Conservation (phyloP, 2,888 invertebrate genomes). For the Bombylius major region DNA sequence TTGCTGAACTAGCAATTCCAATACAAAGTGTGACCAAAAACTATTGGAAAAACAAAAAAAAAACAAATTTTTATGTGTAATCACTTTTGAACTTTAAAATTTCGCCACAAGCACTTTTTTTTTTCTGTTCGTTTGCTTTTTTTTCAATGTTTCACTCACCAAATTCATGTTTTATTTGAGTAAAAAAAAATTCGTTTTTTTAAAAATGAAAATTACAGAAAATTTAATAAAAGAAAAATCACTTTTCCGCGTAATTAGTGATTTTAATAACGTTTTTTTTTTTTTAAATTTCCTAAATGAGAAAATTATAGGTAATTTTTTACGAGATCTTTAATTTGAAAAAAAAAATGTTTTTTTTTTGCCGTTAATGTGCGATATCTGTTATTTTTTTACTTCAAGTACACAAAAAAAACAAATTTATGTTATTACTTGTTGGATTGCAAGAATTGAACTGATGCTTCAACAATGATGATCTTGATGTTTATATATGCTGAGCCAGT, state of each 20-base stretch:
- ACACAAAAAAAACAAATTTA: neutral
- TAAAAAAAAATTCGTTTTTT: neutral
- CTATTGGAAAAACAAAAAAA: constrained; percentile 9
- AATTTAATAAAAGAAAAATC: too few species aligned
- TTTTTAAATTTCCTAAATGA: too few species aligned
- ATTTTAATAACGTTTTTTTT: too few species aligned
- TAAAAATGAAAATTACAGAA: neutral
- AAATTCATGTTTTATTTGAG: constrained; percentile 8
- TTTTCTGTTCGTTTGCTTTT: neutral
- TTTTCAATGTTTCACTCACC: constrained; percentile 6
- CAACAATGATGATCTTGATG: constrained; percentile 10
- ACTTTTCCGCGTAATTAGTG: too few species aligned
- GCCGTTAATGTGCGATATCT: too few species aligned
- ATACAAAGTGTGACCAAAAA: constrained; percentile 15
- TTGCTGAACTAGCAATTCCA: constrained; percentile 20
- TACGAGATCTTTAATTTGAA: too few species aligned
- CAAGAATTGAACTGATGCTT: constrained; percentile 13
- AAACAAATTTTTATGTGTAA: constrained; percentile 1
- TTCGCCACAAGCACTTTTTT: too few species aligned
- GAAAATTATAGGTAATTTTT: too few species aligned
- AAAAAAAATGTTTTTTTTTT: too few species aligned
- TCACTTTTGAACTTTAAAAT: constrained; percentile 8
- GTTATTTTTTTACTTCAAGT: too few species aligned
- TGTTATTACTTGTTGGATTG: constrained; percentile 6
- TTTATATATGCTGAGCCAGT: constrained; percentile 7